These are phyloP conservation scores for Drosophila seguyi DNA, from an alignment of 1,140 invertebrate species.

Conservation along the genomic window DNA sequence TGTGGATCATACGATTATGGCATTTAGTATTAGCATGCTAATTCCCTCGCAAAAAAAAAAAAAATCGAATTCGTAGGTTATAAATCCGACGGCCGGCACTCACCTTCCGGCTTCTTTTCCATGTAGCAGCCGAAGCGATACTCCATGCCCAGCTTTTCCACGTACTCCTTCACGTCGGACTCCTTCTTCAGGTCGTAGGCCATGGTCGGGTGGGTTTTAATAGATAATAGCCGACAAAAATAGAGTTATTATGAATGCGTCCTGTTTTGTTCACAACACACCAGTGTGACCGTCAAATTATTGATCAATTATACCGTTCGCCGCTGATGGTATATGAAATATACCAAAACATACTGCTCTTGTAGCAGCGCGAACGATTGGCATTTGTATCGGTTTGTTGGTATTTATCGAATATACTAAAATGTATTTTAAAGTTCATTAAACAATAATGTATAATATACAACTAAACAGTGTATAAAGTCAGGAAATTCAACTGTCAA, in stretches of 20 bases:
- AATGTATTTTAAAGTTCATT: not conserved
- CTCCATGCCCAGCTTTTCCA: constrained; percentile 95
- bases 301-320: not conserved
- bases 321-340: not conserved
- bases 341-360: not conserved
- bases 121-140: constrained; percentile 95
- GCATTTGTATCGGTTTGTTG: not conserved
- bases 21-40: constrained; percentile 50
- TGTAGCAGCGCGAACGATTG: not conserved
- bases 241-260: constrained; percentile 22
- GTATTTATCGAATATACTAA: not conserved
- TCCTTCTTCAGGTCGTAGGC: constrained; percentile 92
- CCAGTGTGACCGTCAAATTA: not conserved
- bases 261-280: constrained; percentile 18
- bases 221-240: constrained; percentile 24
- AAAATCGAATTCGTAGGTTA: constrained; percentile 55
- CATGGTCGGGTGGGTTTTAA: constrained; percentile 81
- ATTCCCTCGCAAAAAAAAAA: constrained; percentile 39
- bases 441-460: not conserved
- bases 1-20: constrained; percentile 1
- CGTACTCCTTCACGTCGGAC: constrained; percentile 93
- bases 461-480: not conserved
- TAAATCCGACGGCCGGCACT: constrained; percentile 40
- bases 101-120: constrained; percentile 93
- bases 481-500: not conserved